Evolutionary conservation across 2,888 invertebrate species (phyloP), one percentile per base, ranked within the genome.

Genomic region (Platypus cylindrus): DNA sequence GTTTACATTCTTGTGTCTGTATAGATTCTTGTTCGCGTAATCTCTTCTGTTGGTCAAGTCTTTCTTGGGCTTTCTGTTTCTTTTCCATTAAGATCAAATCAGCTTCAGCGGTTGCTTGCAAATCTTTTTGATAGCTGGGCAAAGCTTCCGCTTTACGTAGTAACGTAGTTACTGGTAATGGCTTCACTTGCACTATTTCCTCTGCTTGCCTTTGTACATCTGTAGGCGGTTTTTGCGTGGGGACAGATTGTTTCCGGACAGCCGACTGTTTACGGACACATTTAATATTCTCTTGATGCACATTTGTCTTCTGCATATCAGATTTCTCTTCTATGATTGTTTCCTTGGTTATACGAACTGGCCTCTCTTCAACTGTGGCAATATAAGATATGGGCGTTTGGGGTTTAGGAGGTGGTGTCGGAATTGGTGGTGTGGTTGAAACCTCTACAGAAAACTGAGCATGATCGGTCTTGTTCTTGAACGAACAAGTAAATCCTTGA

Each of bases 111-210:
- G 45, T 47, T 14, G 53, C 51, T 14, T 50, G 47, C 54, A 75
- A 65, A 53, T 74, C 69, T 55, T 69, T 68, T 59, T 78, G 77
- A 54, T 77, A 77, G 36, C 69, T 62, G 5, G 77, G 77, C 51
- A 78, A 68, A 51, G 62, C 64, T 46, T 73, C 73, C 12, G 75
- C 68, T 58, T 69, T 73, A 38, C 73, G 73, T 44, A 77, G 62
- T 37, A 46, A 33, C 3, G 49, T 38, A 18, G 48, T 43, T 24
- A 52, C 36, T 15, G 47, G 51, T 13, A 49, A 18, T 3, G 59
- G 53, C 44, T 55, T 58, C 32, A 54, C 53, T 14, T 47, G 40
- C 9, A 57, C 37, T 1, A 53, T 44, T 36, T 54, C 49, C 36
- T 58, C 56, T 3, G 48, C 47, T 45, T 56, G 54, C 36, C 50